A percentile compares a stretch with the other conserved stretches of the same genome.
These are phyloP conservation scores for Globicephala melas DNA, from an alignment of 2,113 vertebrate species.

Conservation along the genomic window DNA sequence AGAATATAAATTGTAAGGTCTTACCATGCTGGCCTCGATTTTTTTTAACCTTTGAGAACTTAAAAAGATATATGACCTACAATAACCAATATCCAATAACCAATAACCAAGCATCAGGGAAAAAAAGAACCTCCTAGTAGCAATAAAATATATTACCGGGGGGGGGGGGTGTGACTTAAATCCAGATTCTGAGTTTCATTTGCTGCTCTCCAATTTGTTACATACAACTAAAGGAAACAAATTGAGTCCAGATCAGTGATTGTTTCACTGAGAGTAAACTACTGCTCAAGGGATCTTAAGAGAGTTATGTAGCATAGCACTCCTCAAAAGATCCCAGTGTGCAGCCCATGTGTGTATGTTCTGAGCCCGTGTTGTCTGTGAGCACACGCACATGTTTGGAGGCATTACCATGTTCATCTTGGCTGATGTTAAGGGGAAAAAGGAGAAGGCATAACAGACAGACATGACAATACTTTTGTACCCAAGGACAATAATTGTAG, in stretches of 20 bases:
- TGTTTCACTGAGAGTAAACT: neutral
- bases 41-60: neutral
- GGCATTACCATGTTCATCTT: neutral
- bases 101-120: neutral
- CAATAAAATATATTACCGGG: neutral
- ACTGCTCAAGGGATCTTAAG: neutral
- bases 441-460: neutral
- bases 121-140: neutral
- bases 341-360: fast-evolving
- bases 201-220: neutral
- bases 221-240: neutral
- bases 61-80: neutral
- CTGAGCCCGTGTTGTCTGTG: neutral
- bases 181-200: neutral
- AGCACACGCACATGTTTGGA: neutral
- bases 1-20: neutral
- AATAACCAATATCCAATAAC: neutral
- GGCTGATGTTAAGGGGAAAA: neutral
- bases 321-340: neutral
- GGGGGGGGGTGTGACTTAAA: neutral
- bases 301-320: neutral
- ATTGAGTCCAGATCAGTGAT: neutral
- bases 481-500: neutral
- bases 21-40: neutral
- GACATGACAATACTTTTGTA: neutral